Conservation (phyloP, 2,888 invertebrate genomes). For the Cordilura impudica region DNA sequence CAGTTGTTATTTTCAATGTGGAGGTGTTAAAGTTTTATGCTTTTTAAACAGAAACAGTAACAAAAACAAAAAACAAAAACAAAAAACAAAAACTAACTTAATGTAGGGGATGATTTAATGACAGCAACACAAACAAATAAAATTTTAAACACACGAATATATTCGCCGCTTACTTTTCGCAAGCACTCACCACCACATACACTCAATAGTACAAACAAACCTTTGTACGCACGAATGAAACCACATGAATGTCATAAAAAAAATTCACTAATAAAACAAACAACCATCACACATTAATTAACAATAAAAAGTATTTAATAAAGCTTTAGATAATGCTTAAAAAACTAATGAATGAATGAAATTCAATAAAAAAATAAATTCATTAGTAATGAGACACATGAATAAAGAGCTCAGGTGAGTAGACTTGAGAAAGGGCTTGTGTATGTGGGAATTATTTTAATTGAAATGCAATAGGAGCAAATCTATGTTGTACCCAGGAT, state of each 20-base stretch:
- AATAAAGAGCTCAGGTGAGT: background rate
- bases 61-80: no score
- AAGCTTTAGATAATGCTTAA: slow-evolving; percentile 29
- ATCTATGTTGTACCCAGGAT: no score
- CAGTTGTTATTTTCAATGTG: background rate
- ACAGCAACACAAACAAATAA: slow-evolving; percentile 7
- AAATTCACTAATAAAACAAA: slow-evolving; percentile 15
- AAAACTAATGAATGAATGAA: slow-evolving; percentile 3
- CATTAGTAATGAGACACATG: background rate
- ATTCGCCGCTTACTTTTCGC: background rate
- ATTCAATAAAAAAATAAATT: slow-evolving; percentile 25
- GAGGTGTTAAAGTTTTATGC: slow-evolving; percentile 16
- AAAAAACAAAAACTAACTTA: no score
- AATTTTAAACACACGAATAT: background rate
- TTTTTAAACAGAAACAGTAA: no score
- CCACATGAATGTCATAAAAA: slow-evolving; percentile 13
- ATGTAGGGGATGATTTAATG: slow-evolving; percentile 25
- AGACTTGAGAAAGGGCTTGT: no score
- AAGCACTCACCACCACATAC: background rate
- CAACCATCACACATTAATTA: slow-evolving; percentile 38
- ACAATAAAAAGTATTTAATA: slow-evolving; percentile 43
- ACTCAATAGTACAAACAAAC: background rate
- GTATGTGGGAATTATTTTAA: no score
- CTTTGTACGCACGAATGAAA: background rate
- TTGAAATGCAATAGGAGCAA: no score